A percentile compares a stretch with the other conserved stretches of the same genome.
phyloP scores from a whole-genome alignment of 1,140 invertebrate genomes.

The Lithobius niger region DNA sequence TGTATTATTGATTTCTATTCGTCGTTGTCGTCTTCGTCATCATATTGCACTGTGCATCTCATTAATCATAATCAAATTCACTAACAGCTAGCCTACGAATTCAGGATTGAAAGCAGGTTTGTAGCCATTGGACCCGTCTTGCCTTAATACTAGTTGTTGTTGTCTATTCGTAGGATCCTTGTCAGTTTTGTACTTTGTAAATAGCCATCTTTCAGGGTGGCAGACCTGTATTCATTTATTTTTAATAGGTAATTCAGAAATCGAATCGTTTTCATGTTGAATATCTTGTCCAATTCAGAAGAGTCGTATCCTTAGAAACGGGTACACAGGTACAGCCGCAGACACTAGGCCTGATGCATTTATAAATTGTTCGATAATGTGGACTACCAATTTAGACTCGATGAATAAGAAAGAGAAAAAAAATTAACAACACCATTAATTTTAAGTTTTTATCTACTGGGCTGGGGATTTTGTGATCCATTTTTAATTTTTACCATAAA shows the following conservation, averaged over 20 bases:
- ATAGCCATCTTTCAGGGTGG: slow-evolving; percentile 1
- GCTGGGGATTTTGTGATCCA: too few species aligned
- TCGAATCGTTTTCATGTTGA: not conserved
- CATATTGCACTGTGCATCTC: not conserved
- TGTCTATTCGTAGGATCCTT: slow-evolving; percentile 1
- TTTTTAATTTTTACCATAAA: too few species aligned
- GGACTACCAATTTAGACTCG: too few species aligned
- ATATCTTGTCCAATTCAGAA: not conserved
- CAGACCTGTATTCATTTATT: slow-evolving; percentile 4
- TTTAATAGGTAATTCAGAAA: not conserved
- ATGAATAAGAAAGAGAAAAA: too few species aligned
- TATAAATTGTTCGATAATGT: too few species aligned
- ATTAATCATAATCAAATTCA: not conserved
- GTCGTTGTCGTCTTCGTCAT: too few species aligned
- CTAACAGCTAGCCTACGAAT: too few species aligned
- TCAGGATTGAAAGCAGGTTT: slow-evolving; percentile 4
- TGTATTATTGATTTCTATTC: not conserved
- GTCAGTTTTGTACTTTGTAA: slow-evolving; percentile 10
- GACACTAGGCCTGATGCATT: too few species aligned
- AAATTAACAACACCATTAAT: too few species aligned
- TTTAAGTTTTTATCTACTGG: too few species aligned
- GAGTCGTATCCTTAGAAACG: too few species aligned
- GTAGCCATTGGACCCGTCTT: slow-evolving; percentile 4
- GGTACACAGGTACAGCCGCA: too few species aligned
- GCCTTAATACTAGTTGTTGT: slow-evolving; percentile 9